Evolutionary conservation across 2,888 invertebrate species (phyloP).

Genomic region (Linnaemya vulpina): DNA sequence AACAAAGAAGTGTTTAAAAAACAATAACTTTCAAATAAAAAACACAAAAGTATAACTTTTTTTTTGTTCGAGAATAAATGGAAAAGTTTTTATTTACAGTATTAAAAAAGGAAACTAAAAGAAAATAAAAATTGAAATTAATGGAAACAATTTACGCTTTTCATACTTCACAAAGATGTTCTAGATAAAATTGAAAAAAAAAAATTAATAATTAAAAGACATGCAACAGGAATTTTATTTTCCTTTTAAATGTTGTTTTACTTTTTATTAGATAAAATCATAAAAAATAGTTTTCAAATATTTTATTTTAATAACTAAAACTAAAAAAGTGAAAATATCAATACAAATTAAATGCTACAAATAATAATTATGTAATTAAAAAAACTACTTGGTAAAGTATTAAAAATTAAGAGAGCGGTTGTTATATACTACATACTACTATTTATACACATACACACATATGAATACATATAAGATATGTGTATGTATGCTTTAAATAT

Average conservation of each 20-base stretch:
- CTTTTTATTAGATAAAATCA: constrained; percentile 36
- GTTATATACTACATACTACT: constrained; percentile 43
- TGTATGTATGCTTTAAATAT: constrained; percentile 23
- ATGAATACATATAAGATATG: background rate
- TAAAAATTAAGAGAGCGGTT: constrained; percentile 41
- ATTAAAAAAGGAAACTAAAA: constrained; percentile 53
- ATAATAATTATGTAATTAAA: constrained; percentile 1
- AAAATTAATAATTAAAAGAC: constrained; percentile 39
- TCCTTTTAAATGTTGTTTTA: constrained; percentile 29
- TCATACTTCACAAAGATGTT: constrained; percentile 40
- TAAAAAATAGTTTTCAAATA: constrained; percentile 23
- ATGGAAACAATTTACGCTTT: constrained; percentile 10
- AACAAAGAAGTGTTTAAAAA: constrained; percentile 36
- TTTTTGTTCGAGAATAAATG: constrained; percentile 51
- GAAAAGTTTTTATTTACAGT: constrained; percentile 62
- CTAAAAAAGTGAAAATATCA: constrained; percentile 19
- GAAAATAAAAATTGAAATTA: constrained; percentile 28
- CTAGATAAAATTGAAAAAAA: constrained; percentile 34
- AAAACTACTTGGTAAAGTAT: constrained; percentile 45
- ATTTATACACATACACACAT: background rate
- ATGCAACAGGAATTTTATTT: constrained; percentile 50
- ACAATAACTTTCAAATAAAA: constrained; percentile 30
- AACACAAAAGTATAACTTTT: constrained; percentile 40
- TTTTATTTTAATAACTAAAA: constrained; percentile 19
- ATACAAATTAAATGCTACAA: constrained; percentile 49